Evolutionary conservation across 1,140 invertebrate genomes (phyloP).

Genomic region (Saccostrea cuccullata): DNA sequence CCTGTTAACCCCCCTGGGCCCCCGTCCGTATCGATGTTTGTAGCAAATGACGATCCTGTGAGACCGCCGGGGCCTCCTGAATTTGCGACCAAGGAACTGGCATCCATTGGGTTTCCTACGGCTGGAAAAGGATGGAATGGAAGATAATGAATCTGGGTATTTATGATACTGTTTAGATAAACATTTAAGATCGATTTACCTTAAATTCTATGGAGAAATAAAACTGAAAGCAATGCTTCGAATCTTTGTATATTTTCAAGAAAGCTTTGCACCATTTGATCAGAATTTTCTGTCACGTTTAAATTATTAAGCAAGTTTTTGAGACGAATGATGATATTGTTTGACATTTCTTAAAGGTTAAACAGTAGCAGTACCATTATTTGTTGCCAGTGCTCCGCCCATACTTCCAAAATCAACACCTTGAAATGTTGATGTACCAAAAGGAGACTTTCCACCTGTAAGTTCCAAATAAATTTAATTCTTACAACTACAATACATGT

Average conservation of each 20-base stretch:
- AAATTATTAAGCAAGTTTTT: too few relatives aligned
- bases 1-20: conserved; percentile 3
- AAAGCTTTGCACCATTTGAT: too few relatives aligned
- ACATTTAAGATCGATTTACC: too few relatives aligned
- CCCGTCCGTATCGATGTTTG: background rate
- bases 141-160: background rate
- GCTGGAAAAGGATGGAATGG: background rate
- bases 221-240: too few relatives aligned
- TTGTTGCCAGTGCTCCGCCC: background rate
- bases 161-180: background rate
- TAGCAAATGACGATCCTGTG: conserved; percentile 3
- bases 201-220: too few relatives aligned
- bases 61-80: background rate
- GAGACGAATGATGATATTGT: background rate
- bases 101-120: background rate
- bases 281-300: too few relatives aligned
- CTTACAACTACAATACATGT: too few relatives aligned
- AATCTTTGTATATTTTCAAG: too few relatives aligned
- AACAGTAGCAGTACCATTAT: background rate
- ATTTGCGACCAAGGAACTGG: background rate
- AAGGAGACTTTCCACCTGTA: background rate
- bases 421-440: conserved; percentile 2
- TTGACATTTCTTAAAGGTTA: background rate
- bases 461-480: background rate
- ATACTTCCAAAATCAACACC: conserved; percentile 17